Evolutionary conservation across 2,113 vertebrate genomes (phyloP).

Genomic region (Asarcornis scutulata): DNA sequence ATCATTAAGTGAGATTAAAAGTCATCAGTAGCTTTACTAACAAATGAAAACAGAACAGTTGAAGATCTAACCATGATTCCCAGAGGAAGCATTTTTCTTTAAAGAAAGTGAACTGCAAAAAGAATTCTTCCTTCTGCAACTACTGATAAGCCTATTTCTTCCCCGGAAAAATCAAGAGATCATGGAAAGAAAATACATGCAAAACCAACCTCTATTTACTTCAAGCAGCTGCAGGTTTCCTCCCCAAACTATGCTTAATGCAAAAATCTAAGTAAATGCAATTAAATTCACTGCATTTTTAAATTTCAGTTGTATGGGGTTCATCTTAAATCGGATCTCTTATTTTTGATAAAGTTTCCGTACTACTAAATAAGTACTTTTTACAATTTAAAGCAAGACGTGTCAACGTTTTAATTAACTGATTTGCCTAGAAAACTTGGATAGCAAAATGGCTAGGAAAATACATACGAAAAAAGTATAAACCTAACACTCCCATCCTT

Average conservation of each 20-base stretch:
- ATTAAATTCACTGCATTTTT: neutral
- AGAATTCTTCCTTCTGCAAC: neutral
- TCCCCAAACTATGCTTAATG: neutral
- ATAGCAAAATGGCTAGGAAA: neutral
- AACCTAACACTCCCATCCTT: neutral
- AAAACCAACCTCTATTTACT: neutral
- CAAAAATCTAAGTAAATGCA: neutral
- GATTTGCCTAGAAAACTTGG: neutral
- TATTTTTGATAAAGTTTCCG: neutral
- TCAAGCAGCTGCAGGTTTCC: neutral
- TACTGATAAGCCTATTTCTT: neutral
- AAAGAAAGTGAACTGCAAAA: neutral
- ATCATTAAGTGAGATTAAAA: neutral
- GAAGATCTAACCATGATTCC: neutral
- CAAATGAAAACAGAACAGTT: accelerated
- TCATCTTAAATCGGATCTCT: neutral
- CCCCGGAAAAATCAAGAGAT: neutral
- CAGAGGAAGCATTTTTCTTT: neutral
- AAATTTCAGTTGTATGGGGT: neutral
- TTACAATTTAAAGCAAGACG: neutral
- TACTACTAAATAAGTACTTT: neutral
- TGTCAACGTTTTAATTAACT: neutral
- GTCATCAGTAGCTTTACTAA: neutral
- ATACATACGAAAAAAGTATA: neutral
- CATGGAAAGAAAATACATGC: neutral